phyloP scores from a whole-genome alignment of 2,797 vertebrate genomes.

The Acanthiza pusilla region DNA sequence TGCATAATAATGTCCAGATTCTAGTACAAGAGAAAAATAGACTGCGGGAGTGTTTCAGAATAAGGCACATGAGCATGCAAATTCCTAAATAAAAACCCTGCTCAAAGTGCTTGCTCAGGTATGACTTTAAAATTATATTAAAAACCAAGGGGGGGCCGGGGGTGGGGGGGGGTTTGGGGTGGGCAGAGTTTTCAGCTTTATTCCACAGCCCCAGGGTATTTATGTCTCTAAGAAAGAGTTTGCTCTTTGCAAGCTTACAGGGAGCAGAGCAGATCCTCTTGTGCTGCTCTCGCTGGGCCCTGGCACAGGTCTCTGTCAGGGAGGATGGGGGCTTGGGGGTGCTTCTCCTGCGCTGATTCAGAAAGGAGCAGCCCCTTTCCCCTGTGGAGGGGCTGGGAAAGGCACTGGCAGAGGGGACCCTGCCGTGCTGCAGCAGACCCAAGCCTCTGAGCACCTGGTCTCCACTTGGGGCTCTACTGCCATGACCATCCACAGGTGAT shows the following conservation, averaged over 20 bases:
- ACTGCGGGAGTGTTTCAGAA: not conserved
- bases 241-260: not conserved
- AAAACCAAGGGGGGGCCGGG: not conserved
- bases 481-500: rapidly evolving
- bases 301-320: not conserved
- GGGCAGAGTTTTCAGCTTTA: not conserved
- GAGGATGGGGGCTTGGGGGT: not conserved
- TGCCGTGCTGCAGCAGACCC: not conserved
- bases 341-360: not conserved
- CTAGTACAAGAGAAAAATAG: not conserved
- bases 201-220: not conserved
- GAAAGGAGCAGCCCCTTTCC: not conserved
- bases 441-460: rapidly evolving
- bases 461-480: not conserved
- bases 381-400: not conserved
- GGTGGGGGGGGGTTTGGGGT: rapidly evolving
- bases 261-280: not conserved
- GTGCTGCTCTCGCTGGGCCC: not conserved
- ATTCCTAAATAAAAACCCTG: not conserved
- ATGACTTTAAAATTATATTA: not conserved
- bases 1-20: slow-evolving; percentile 16
- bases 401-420: not conserved
- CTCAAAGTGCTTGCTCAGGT: not conserved
- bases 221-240: not conserved
- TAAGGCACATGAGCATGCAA: not conserved